These are phyloP conservation scores for Rissa tridactyla DNA, from an alignment of 2,113 vertebrate genomes.

Conservation along the genomic window DNA sequence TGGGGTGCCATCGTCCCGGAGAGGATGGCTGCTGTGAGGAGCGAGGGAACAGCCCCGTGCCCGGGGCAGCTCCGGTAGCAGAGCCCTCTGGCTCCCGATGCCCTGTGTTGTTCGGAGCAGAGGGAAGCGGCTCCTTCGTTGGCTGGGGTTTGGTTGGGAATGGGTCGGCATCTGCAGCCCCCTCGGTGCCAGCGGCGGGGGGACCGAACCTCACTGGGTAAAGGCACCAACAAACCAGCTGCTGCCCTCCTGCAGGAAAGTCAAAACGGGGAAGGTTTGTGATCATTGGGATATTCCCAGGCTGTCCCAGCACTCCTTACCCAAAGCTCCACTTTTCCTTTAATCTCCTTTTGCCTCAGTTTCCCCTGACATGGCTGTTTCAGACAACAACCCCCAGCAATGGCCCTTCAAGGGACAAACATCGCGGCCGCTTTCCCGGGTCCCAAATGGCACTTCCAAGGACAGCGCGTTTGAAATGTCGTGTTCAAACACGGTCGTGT, in stretches of 20 bases:
- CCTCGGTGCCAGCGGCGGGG: accelerated
- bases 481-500: accelerated
- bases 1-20: background rate
- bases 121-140: accelerated
- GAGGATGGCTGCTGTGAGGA: background rate
- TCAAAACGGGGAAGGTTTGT: background rate
- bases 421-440: accelerated
- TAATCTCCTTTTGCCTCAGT: background rate
- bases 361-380: background rate
- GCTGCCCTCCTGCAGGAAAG: background rate
- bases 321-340: background rate
- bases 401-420: background rate
- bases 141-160: background rate
- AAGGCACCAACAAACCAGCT: accelerated
- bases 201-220: accelerated
- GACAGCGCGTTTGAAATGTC: background rate
- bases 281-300: background rate
- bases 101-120: background rate
- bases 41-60: background rate
- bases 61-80: background rate
- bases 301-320: background rate
- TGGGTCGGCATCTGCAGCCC: background rate
- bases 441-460: background rate
- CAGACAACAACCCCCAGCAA: background rate
- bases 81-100: accelerated